Base-by-base conservation (phyloP, 2,113 vertebrate genomes). In the Ornithorhynchus anatinus region DNA sequence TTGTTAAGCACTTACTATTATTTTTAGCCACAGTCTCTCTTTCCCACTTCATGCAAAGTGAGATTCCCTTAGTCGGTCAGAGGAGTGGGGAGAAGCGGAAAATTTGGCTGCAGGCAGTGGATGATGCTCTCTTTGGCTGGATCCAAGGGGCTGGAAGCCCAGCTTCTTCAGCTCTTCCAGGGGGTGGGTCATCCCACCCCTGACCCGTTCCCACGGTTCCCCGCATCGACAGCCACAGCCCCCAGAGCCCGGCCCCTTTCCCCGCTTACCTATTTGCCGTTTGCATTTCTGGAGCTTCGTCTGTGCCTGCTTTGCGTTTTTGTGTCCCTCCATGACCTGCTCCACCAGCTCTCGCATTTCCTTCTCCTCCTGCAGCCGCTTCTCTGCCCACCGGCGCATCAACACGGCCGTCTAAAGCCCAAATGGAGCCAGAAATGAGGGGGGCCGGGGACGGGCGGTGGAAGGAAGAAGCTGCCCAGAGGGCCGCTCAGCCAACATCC, bases 301-400 rank as follows among this genome's bases (percentile, higher is more conserved):
- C 91, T 93, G 94, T 2, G 89, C 95, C 56, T 74, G 71, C 82
- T 92, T 96, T 45, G 91, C 83, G 48, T 96, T 97, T 85, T 95
- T 96, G 82, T 95, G 95, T 11, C 89, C 91, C 61, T 96, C 94
- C 17, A 71, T 35, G 51, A 97, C 92, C 72, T 95, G 94, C 53
- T 93, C 91, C 67, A 96, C 95, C 78, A 95, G 81, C 65, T 95
- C 90, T 81, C 85, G 95, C 78, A 90, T 85, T 79, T 90, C 89
- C 69, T 90, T 93, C 58, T 95, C 91, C 73, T 97, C 94, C 45
- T 86, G 84, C 22, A 96, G 72, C 15, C 86, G 89, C 73, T 89
- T 92, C 86, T 95, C 76, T 1, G 90, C 91, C 25, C 91, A 91
- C 27, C 64, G 87, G 44, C 75, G 82, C 94, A 93, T 95, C 84